phyloP scores from a whole-genome alignment of 2,797 vertebrate genomes.

The Pangasius macronema region DNA sequence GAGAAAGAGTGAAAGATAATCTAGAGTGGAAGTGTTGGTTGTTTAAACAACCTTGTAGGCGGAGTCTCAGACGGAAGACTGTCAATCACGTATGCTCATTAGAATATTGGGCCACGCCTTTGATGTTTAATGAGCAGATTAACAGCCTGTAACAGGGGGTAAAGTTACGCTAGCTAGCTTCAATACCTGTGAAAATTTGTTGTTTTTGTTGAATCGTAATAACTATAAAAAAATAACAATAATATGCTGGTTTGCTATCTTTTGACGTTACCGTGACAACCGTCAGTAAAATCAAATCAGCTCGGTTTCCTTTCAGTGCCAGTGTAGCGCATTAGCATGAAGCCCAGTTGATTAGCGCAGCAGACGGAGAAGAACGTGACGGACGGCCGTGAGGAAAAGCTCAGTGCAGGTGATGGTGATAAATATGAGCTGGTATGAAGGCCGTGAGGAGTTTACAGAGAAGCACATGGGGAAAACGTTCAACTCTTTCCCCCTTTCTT shows the following conservation, averaged over 20 bases:
- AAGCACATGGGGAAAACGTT: conserved; percentile 42
- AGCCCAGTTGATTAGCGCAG: not conserved
- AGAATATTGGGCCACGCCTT: not conserved
- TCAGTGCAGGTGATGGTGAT: conserved; percentile 46
- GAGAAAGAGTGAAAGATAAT: not conserved
- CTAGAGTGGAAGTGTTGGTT: not conserved
- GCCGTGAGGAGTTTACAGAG: conserved; percentile 56
- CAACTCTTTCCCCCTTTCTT: conserved; percentile 17
- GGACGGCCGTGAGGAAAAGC: not conserved
- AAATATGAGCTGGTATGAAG: conserved; percentile 50
- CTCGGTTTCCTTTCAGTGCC: not conserved
- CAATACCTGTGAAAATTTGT: not conserved
- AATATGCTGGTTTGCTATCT: no score
- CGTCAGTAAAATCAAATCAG: not conserved
- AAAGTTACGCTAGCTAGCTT: not conserved
- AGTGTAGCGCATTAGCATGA: not conserved
- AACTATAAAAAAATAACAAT: not conserved
- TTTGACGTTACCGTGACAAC: not conserved
- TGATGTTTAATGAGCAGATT: not conserved
- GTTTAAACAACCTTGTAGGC: not conserved
- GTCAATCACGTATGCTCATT: not conserved
- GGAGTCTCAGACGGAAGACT: not conserved
- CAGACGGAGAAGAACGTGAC: not conserved
- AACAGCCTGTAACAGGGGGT: not conserved
- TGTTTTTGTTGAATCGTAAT: not conserved